Evolutionary conservation across 1,140 invertebrate genomes (phyloP).

Genomic region (Danaus melanippus): DNA sequence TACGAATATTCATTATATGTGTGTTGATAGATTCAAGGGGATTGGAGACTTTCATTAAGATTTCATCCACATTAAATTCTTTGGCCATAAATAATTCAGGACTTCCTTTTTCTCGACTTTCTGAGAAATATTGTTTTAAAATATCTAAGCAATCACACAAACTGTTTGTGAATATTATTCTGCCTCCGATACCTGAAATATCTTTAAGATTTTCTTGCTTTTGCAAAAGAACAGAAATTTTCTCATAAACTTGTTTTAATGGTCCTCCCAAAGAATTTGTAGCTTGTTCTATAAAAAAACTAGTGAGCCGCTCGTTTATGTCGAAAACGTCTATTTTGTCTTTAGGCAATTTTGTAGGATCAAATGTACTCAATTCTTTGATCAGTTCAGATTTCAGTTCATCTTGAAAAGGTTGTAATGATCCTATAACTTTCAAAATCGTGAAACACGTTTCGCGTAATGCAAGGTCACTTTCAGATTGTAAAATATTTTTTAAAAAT

Average conservation of each 20-base stretch:
- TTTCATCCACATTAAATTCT: no score
- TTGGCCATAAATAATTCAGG: no score
- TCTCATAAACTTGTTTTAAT: conserved; percentile 23
- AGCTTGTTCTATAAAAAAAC: no score
- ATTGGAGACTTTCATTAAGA: no score
- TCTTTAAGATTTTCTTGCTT: conserved; percentile 41
- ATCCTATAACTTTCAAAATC: conserved; percentile 10
- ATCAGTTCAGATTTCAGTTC: neutral
- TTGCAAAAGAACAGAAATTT: conserved; percentile 30
- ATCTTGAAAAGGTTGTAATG: conserved; percentile 8
- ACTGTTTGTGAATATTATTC: conserved; percentile 48
- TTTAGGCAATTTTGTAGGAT: neutral
- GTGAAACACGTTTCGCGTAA: conserved; percentile 9
- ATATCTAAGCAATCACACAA: conserved; percentile 45
- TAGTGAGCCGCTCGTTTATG: no score
- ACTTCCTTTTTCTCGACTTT: no score
- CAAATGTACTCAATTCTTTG: conserved; percentile 1
- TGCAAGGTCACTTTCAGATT: conserved; percentile 1
- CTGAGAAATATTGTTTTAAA: conserved; percentile 21
- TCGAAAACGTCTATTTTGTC: no score
- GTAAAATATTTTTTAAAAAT: conserved; percentile 2
- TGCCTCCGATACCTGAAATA: conserved; percentile 34
- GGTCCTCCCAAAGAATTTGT: conserved; percentile 2
- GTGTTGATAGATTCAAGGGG: no score
- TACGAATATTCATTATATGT: no score